Conservation (phyloP, 2,888 invertebrate genomes). For the Plutella xylostella region DNA sequence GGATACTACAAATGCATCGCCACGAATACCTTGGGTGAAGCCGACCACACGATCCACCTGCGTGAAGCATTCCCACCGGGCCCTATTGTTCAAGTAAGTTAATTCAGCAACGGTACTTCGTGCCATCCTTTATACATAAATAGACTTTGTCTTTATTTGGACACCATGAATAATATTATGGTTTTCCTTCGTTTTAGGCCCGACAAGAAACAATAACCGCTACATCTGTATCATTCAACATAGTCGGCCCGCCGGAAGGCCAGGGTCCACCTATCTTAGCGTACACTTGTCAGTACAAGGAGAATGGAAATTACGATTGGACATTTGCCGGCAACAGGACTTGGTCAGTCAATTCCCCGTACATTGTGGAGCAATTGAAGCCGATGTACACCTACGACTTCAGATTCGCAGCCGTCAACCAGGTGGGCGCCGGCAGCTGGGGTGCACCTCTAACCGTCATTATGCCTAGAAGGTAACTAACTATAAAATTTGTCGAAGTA, state of each 20-base stretch:
- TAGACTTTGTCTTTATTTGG: not conserved
- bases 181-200: constrained; percentile 51
- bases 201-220: constrained; percentile 80
- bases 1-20: constrained; percentile 86
- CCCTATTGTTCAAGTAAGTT: constrained; percentile 63
- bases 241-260: constrained; percentile 79
- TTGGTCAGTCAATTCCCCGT: constrained; percentile 85
- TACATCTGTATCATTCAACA: constrained; percentile 84
- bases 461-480: constrained; percentile 75
- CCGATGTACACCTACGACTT: constrained; percentile 85
- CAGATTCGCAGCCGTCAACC: constrained; percentile 86
- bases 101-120: not conserved
- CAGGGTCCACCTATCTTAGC: constrained; percentile 82
- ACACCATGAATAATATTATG: not conserved
- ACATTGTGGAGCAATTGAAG: constrained; percentile 81
- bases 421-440: constrained; percentile 85
- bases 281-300: constrained; percentile 81
- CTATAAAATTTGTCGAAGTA: constrained; percentile 3
- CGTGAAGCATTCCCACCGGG: constrained; percentile 80
- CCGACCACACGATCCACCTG: constrained; percentile 76
- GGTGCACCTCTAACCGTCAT: constrained; percentile 72
- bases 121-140: not conserved
- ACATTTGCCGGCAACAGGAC: constrained; percentile 75
- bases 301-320: constrained; percentile 76
- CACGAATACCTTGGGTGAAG: constrained; percentile 78